Evolutionary conservation across 92 coral and sea anemone genomes (phyloP), one percentile per base, ranked within the genome.

Genomic region (Diadumene lineata): DNA sequence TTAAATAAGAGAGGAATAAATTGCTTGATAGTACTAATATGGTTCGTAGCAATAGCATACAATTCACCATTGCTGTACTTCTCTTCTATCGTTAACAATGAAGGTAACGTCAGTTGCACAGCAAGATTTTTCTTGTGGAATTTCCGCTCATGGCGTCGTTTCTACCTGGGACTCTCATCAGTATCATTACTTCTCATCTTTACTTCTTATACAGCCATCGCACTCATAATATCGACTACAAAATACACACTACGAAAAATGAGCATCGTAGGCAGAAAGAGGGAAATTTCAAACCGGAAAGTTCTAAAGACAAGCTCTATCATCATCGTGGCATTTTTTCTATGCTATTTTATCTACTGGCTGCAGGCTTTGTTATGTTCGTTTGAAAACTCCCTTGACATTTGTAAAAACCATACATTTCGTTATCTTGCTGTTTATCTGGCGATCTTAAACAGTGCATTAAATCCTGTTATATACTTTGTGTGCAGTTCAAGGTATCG

Each of bases 301-400:
- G 82, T 77, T 8, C 62, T 66, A 7, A 77, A 38, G 31, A 77
- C 71, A 51, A 77, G 82, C 19, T 30, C 69, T 17, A 74, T 57
- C 4, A 77, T 77, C 28, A 68, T 77, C 2, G 23, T 67, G 0
- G 74, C 18, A 24, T 77, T 77, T 34, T 77, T 64, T 77, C 74
- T 66, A 17, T 77, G 82, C 23, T 77, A 77, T 67, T 68, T 68
- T 18, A 30, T 48, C 56, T 77, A 77, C 46, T 77, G 82, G 82
- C 24, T 77, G 29, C 23, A 67, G 7, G 57, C 30, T 28, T 32
- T 68, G 15, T 11, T 66, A 6, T 77, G 82, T 33, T 46, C 67
- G 55, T 24, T 23, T 23, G 26, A 32, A 11, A 29, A 67, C 4
- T n/a, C 44, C 10, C 48, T 67, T 33, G 31, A 23, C 13, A 7